These are phyloP conservation scores for Scomber colias DNA, from an alignment of 2,113 vertebrate species.

Conservation along the genomic window DNA sequence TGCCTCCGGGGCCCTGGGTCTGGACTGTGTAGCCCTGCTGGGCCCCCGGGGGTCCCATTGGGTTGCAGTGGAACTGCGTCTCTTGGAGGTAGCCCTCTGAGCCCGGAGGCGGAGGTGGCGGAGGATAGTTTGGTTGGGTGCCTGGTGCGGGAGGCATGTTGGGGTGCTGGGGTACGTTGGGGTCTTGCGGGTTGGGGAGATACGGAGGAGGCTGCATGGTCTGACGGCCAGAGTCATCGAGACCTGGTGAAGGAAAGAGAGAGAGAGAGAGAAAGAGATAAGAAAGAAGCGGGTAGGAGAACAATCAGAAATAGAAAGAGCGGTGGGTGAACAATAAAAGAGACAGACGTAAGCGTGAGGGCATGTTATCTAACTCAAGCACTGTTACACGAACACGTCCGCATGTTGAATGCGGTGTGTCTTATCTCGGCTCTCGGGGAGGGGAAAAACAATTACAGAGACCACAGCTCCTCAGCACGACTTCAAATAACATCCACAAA, in stretches of 20 bases:
- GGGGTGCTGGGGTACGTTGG: slow-evolving; percentile 73
- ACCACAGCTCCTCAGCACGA: slow-evolving; percentile 33
- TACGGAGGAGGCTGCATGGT: slow-evolving; percentile 90
- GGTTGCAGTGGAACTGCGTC: slow-evolving; percentile 85
- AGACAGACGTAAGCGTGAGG: slow-evolving; percentile 6
- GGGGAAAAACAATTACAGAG: slow-evolving; percentile 39
- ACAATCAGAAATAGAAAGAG: slow-evolving; percentile 41
- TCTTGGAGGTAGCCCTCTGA: slow-evolving; percentile 86
- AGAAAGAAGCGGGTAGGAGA: slow-evolving; percentile 35
- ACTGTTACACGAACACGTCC: slow-evolving; percentile 2
- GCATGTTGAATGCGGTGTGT: slow-evolving; percentile 20
- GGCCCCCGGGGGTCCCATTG: slow-evolving; percentile 79
- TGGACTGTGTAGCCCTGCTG: slow-evolving; percentile 91
- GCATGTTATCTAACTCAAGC: slow-evolving; percentile 44
- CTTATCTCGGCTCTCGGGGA: slow-evolving; percentile 36
- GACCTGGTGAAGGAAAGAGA: slow-evolving; percentile 74
- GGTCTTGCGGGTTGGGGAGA: slow-evolving; percentile 77
- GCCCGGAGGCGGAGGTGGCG: slow-evolving; percentile 82
- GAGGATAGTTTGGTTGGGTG: slow-evolving; percentile 83
- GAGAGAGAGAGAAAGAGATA: not conserved
- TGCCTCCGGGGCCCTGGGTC: slow-evolving; percentile 86
- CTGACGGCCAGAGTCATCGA: slow-evolving; percentile 88
- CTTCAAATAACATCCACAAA: slow-evolving; percentile 25
- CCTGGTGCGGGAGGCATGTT: slow-evolving; percentile 82
- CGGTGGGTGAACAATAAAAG: slow-evolving; percentile 45